Conservation (phyloP, 2,888 invertebrate genomes). For the Congeria kusceri region DNA sequence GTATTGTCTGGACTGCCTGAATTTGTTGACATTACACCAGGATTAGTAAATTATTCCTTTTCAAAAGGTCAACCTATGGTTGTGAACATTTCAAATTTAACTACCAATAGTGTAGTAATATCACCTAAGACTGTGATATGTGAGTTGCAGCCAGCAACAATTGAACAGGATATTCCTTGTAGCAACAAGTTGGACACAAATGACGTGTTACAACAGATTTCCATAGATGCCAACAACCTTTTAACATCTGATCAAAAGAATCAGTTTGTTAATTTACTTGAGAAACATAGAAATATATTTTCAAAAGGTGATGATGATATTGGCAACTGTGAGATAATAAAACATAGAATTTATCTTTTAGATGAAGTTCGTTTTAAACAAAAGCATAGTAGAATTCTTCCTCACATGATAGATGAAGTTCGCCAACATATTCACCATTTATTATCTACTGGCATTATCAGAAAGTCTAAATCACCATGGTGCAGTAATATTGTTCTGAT, state of each 20-base stretch:
- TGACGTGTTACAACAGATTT: background rate
- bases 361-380: background rate
- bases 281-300: constrained; percentile 4
- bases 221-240: background rate
- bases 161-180: background rate
- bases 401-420: constrained; percentile 2
- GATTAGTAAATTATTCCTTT: background rate
- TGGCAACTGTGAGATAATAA: background rate
- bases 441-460: background rate
- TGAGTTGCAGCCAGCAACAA: constrained; percentile 23
- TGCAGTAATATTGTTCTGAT: background rate
- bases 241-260: background rate
- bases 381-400: background rate
- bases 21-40: constrained; percentile 23
- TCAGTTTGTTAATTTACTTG: background rate
- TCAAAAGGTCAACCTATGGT: background rate
- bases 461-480: background rate
- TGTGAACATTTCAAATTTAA: constrained; percentile 17
- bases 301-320: background rate
- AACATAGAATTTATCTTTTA: background rate
- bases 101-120: constrained; percentile 20
- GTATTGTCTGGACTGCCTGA: background rate
- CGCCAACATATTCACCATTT: constrained; percentile 6
- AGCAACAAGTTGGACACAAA: background rate
- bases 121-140: constrained; percentile 12